Base-by-base conservation (phyloP, 2,113 vertebrate species). In the Hiodon tergisus region DNA sequence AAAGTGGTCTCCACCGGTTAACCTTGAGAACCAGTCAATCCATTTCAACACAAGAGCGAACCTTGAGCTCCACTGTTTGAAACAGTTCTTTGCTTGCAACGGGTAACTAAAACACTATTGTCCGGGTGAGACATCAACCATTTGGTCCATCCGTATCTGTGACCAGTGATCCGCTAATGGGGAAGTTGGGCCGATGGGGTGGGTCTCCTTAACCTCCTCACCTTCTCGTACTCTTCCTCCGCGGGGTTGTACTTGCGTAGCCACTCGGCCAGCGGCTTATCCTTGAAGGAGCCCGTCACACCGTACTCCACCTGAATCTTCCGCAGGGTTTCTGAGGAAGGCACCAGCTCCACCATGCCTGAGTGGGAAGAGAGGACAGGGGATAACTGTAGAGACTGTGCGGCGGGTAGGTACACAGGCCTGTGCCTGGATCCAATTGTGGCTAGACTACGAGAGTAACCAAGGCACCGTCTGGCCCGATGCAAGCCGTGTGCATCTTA, bases 251-350 rank as follows among this genome's bases (percentile, higher is more conserved):
- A 98, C 79, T 99, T 99, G 73, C 96, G 89, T 11, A 99, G 88
- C 97, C 97, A 99, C 79, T 99, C 97, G 0, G 97, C 96, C 85
- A 98, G 90, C 5, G 97, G 96, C 79, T 99, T 99, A 87, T 99
- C 97, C 85, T 99, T 99, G 80, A 99, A 98, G 78, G 97, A 99
- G 46, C 97, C 97, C 0, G 97, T 99, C 76, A 99, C 93, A 52
- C 97, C 97, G 72, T 97, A 96, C 80, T 99, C 97, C 83, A 98
- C 96, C 88, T 99, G 97, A 85, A 99, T 98, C 88, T 99, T 99
- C 76, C 97, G 91, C 73, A 99, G 91, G 0, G 97, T 99, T 74
- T 99, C 97, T n/a, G 97, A 97, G 77, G 93, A 94, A 57, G 95
- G 94, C 78, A 99, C 97, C 83, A 99, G 90, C 81, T 99, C 97